Conservation (phyloP, 2,797 vertebrate genomes). For the Acropternis orthonyx region DNA sequence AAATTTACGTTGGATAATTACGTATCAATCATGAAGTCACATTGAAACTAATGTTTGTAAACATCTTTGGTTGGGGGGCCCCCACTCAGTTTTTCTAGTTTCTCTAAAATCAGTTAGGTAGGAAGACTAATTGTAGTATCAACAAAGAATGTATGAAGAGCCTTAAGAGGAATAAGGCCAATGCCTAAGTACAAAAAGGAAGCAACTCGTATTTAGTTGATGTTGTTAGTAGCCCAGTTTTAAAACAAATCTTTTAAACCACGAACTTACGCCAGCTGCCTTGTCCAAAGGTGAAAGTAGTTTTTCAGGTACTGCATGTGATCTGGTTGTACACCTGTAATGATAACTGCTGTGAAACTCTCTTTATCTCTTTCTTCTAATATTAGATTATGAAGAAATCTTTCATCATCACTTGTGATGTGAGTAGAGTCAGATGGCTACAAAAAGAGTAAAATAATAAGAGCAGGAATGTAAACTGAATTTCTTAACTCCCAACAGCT, state of each 20-base stretch:
- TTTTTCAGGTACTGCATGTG: constrained; percentile 85
- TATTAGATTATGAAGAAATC: constrained; percentile 83
- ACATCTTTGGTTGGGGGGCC: neutral
- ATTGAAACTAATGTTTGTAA: neutral
- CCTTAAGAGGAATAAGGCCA: neutral
- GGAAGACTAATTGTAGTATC: neutral
- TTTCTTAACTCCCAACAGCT: neutral
- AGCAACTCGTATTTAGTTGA: neutral
- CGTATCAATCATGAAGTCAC: neutral
- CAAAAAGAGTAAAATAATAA: constrained; percentile 44
- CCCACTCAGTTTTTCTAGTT: neutral
- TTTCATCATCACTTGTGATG: constrained; percentile 79
- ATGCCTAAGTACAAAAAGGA: neutral
- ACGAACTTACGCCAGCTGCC: constrained; percentile 88
- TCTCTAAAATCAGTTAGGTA: neutral
- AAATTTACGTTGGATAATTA: neutral
- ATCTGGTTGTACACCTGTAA: constrained; percentile 82
- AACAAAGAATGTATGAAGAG: neutral
- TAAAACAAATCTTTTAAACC: neutral
- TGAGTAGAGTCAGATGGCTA: constrained; percentile 87
- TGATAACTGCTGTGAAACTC: constrained; percentile 90
- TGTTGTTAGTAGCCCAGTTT: neutral
- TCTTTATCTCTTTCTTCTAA: constrained; percentile 82
- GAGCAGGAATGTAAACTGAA: neutral
- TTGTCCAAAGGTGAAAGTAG: constrained; percentile 82